Evolutionary conservation across 2,113 vertebrate genomes (phyloP).

Genomic region (Tragelaphus scriptus): DNA sequence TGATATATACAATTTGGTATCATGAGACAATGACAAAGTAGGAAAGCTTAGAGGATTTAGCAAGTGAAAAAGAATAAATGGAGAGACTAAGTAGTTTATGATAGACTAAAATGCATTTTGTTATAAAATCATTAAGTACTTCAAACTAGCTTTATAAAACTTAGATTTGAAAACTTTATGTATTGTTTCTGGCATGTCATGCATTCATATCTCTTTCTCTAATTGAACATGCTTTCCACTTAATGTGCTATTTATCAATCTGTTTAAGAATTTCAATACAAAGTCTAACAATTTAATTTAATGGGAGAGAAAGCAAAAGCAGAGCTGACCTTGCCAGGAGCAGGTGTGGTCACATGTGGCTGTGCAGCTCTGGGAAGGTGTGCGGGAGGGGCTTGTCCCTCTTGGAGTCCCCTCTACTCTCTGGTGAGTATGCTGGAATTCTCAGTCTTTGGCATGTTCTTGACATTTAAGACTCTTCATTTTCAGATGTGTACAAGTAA

Average conservation of each 20-base stretch:
- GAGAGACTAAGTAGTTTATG: background rate
- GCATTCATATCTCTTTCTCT: background rate
- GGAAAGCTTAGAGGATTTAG: background rate
- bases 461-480: background rate
- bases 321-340: background rate
- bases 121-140: background rate
- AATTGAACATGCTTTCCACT: background rate
- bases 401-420: fast-evolving
- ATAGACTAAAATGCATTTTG: background rate
- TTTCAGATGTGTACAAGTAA: background rate
- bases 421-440: no score
- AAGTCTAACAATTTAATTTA: background rate
- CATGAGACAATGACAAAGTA: background rate
- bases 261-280: background rate
- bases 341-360: fast-evolving
- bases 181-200: background rate
- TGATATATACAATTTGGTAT: background rate
- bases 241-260: background rate
- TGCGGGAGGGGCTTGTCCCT: fast-evolving
- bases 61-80: constrained; percentile 12
- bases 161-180: background rate
- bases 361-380: fast-evolving
- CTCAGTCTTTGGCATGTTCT: background rate
- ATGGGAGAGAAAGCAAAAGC: background rate
- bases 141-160: background rate